Base-by-base conservation (phyloP, 2,888 invertebrate species). In the Stictocephala bisonia region DNA sequence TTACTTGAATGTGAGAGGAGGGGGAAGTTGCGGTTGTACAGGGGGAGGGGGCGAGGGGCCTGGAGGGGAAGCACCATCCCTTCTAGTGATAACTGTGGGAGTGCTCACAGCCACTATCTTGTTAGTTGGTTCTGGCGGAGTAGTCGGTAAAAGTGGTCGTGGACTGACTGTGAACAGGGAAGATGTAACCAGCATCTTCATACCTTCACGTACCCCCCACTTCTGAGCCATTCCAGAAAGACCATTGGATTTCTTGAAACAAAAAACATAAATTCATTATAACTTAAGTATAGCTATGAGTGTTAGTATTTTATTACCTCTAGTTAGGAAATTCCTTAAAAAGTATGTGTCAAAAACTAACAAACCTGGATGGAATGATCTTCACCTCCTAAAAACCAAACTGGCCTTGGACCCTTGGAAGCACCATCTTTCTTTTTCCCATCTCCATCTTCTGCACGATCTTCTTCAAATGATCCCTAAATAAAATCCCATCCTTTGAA, bases 401-500 rank as follows among this genome's bases (percentile, higher is more conserved):
- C 85, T 3, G 88, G 87, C 76, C 86, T 78, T 72, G 56, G 71
- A 24, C 77, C 72, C 68, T 75, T 50, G 9, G 68, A 41, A 20
- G 51, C 40, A 73, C 90, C 90, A 80, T 90, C 9, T 11, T 77
- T 80, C 78, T 76, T 81, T 76, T 74, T 79, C 53, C 53, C 72
- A 41, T 77, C 80, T 67, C 60, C 51, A 50, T 76, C 77, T 70
- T 78, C 78, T 48, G 75, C 75, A 2, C 64, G 41, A 13, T 70
- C 75, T 74, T 90, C 90, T 80, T 90, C 90, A 79, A 90, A 90
- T 0, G 90, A 90, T n/a, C 90, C 90, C 90, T 90, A 78, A 20
- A 78, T 78, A 53, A 71, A 56, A 29, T n/a, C n/a, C n/a, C n/a
- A n/a, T n/a, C n/a, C n/a, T n/a, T n/a, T n/a, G n/a, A n/a, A 72